Evolutionary conservation across 2,888 invertebrate species (phyloP).

Genomic region (Nemapogon koenigi): DNA sequence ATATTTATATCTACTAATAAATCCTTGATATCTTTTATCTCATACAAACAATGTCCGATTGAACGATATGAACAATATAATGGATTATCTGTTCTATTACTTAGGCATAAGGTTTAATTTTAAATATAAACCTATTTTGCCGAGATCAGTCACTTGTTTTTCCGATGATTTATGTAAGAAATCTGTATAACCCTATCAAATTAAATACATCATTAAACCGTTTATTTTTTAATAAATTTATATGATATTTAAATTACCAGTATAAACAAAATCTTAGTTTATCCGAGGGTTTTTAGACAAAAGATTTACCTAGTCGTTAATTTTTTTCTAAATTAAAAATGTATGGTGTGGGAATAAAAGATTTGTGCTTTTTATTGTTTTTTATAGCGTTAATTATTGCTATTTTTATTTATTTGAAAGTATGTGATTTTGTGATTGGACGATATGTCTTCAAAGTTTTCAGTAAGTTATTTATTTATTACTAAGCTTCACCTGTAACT

Average conservation of each 20-base stretch:
- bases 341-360: constrained; percentile 34
- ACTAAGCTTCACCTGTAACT: constrained; percentile 8
- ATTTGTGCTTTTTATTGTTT: constrained; percentile 33
- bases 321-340: constrained; percentile 23
- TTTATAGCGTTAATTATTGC: constrained; percentile 28
- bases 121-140: not conserved
- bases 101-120: not conserved
- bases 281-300: not conserved
- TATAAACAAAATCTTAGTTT: too few species aligned
- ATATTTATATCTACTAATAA: too few species aligned
- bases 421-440: constrained; percentile 40
- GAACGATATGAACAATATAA: too few species aligned
- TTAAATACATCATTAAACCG: not conserved
- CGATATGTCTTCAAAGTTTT: constrained; percentile 36
- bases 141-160: not conserved
- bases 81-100: not conserved
- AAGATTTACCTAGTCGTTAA: constrained; percentile 11
- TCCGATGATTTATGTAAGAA: not conserved
- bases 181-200: not conserved
- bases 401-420: constrained; percentile 36
- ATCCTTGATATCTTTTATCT: too few species aligned
- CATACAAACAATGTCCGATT: too few species aligned
- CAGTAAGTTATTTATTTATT: constrained; percentile 31
- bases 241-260: not conserved
- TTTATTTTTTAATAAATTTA: not conserved